A percentile compares a stretch with the other conserved stretches of the same genome.
Evolutionary conservation across 2,888 invertebrate genomes (phyloP).

Genomic region (Luffia ferchaultella): DNA sequence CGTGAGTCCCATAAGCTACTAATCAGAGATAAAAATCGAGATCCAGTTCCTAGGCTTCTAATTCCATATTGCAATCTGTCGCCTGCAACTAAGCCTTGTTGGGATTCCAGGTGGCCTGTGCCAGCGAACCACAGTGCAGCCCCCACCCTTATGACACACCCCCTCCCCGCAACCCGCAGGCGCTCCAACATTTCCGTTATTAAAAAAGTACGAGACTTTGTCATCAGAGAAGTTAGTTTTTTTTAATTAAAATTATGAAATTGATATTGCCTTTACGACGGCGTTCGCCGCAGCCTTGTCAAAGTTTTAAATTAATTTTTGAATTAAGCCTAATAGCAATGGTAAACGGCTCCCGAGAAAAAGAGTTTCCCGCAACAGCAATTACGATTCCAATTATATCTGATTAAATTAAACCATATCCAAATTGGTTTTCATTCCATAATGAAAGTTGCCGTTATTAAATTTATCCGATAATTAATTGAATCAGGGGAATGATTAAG

Average conservation of each 20-base stretch:
- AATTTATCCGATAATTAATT: slow-evolving; percentile 12
- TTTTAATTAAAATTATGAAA: slow-evolving; percentile 68
- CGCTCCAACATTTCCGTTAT: slow-evolving; percentile 55
- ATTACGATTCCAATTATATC: slow-evolving; percentile 53
- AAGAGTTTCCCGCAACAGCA: slow-evolving; percentile 51
- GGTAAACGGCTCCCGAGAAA: slow-evolving; percentile 58
- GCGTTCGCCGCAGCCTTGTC: slow-evolving; percentile 52
- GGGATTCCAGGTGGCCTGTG: slow-evolving; percentile 23
- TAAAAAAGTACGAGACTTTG: slow-evolving; percentile 65
- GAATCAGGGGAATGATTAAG: slow-evolving; percentile 7
- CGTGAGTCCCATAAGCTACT: too few species aligned
- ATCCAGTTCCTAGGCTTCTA: background rate
- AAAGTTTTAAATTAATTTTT: slow-evolving; percentile 67
- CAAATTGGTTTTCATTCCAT: slow-evolving; percentile 41
- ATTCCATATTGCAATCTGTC: background rate
- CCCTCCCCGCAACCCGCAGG: slow-evolving; percentile 25
- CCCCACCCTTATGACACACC: slow-evolving; percentile 19
- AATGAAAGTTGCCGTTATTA: slow-evolving; percentile 27
- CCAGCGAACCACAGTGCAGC: slow-evolving; percentile 9
- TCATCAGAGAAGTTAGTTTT: slow-evolving; percentile 64
- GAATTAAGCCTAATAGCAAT: slow-evolving; percentile 62
- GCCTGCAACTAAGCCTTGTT: slow-evolving; percentile 16
- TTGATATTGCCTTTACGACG: slow-evolving; percentile 63
- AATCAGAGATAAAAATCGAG: background rate
- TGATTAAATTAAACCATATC: slow-evolving; percentile 37